Evolutionary conservation across 2,888 invertebrate species (phyloP), one percentile per base, ranked within the genome.

Genomic region (Beris chalybata): DNA sequence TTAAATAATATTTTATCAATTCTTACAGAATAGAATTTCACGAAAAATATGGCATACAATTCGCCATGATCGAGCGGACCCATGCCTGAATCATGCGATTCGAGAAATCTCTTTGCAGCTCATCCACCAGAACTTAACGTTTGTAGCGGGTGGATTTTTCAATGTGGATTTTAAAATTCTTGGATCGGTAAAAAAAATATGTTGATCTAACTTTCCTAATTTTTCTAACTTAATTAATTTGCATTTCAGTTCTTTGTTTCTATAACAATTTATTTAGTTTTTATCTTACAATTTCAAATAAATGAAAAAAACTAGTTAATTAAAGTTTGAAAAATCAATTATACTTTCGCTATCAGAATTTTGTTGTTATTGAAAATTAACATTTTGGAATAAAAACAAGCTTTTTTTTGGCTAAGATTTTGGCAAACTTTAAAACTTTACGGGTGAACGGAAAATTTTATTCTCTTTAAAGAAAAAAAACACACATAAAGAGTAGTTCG

Each of bases 121-220:
- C 3, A 68, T 80, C 3, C 80, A 80, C 71, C 79, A 81, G 67
- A 75, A 74, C 5, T 78, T 79, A 32, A 69, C 73, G 11, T 74
- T 80, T 7, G 76, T 77, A 4, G 80, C 81, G 48, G 80, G 78
- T 70, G 76, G 79, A 7, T 80, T 81, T 70, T 80, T 80, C 30
- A 74, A 69, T 38, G 73, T 80, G 9, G 78, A 81, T 71, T 71
- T 81, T 57, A 73, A 76, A 30, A 66, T 80, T 1, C 66, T 80
- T 30, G 79, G 80, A 44, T 76, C 72, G 50, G 79, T 80, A 71
- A 74, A 76, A 74, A 7, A 6, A 7, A n/a, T 13, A 15, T 44
- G 3, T 45, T n/a, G 29, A 9, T 56, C 43, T 9, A 13, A 55
- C 1, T 1, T 22, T 31, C 31, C 5, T 29, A 45, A 15, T 4